phyloP scores from a whole-genome alignment of 2,888 invertebrate genomes.

The Volucella inanis region DNA sequence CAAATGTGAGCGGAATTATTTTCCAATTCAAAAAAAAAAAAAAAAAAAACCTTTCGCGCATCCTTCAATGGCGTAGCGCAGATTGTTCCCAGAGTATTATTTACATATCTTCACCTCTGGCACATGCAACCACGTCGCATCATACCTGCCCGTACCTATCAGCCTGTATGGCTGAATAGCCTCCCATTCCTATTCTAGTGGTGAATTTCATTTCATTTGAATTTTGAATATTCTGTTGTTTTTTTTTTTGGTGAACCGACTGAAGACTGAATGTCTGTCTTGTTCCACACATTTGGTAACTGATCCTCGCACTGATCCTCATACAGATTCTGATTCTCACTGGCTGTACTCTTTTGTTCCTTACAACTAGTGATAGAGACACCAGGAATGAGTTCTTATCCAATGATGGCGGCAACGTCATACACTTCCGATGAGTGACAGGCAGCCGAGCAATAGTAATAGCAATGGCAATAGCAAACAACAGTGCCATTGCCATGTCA shows the following conservation, averaged over 20 bases:
- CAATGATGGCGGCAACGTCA: conserved; percentile 59
- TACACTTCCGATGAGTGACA: conserved; percentile 74
- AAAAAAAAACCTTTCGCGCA: conserved; percentile 43
- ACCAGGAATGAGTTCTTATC: conserved; percentile 11
- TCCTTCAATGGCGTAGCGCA: conserved; percentile 51
- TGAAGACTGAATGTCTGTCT: conserved; percentile 59
- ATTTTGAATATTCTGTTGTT: conserved; percentile 10
- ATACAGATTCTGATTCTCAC: conserved; percentile 16
- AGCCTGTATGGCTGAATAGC: conserved; percentile 13
- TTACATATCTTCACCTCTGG: conserved; percentile 69
- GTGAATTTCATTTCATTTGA: conserved; percentile 53
- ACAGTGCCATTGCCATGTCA: conserved; percentile 47
- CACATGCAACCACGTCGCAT: conserved; percentile 44
- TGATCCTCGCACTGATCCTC: conserved; percentile 59
- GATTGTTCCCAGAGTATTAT: conserved; percentile 73
- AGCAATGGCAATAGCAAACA: conserved; percentile 21
- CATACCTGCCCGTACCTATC: conserved; percentile 53
- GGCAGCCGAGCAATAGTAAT: conserved; percentile 36
- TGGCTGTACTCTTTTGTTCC: conserved; percentile 18
- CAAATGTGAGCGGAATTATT: conserved; percentile 66
- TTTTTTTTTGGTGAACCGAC: conserved; percentile 21
- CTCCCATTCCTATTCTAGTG: conserved; percentile 36
- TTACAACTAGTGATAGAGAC: conserved; percentile 58
- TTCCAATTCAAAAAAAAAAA: too few relatives aligned
- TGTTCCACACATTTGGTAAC: conserved; percentile 49